A percentile compares a stretch with the other conserved stretches of the same genome.
Conservation (phyloP, 2,113 vertebrate genomes). For the Coptodon rendalli region DNA sequence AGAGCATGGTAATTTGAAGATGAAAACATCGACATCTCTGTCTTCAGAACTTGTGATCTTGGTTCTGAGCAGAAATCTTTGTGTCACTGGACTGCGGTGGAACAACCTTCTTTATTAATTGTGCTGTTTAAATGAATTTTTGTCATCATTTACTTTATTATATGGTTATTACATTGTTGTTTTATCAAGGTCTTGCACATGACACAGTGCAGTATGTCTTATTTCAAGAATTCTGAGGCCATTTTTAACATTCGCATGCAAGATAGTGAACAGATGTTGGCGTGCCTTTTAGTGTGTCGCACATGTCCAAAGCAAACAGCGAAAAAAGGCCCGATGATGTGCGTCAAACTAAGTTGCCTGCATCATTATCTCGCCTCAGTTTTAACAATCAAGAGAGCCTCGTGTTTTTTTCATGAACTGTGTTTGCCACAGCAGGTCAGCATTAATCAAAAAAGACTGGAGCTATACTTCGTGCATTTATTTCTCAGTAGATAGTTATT, state of each 20-base stretch:
- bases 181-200: neutral
- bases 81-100: conserved; percentile 14
- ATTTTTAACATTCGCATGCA: neutral
- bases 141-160: conserved; percentile 2
- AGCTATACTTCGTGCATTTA: conserved; percentile 11
- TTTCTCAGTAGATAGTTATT: conserved; percentile 34
- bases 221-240: neutral
- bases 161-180: neutral
- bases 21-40: conserved; percentile 44
- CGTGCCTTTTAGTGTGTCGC: neutral
- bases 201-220: neutral
- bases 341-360: neutral
- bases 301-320: neutral
- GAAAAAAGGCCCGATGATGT: neutral
- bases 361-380: neutral
- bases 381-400: neutral
- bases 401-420: neutral
- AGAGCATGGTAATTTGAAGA: conserved; percentile 47
- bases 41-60: conserved; percentile 40
- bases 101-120: conserved; percentile 15
- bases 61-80: conserved; percentile 1
- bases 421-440: neutral
- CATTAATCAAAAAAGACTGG: neutral
- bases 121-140: neutral
- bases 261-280: neutral